These are phyloP conservation scores for Orientallactaga sibirica DNA, from an alignment of 2,797 vertebrate species.

Conservation along the genomic window DNA sequence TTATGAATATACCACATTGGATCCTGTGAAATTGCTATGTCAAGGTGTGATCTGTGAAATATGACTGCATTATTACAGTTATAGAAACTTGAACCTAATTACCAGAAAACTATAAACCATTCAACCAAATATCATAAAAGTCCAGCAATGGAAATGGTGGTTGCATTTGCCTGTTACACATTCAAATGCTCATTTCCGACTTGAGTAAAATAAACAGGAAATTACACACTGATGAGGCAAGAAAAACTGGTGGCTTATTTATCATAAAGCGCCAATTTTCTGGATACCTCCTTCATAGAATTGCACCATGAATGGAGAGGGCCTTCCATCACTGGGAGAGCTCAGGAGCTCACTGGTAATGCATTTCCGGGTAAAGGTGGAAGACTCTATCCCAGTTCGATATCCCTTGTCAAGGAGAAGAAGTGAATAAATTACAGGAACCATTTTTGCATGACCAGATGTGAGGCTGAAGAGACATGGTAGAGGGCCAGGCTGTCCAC, in stretches of 20 bases:
- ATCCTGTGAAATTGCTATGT: not conserved
- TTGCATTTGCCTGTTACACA: not conserved
- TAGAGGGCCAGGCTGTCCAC: not conserved
- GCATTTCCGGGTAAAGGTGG: not conserved
- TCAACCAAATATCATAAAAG: not conserved
- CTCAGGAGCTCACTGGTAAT: not conserved
- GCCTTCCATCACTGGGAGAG: not conserved
- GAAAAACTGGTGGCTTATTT: not conserved
- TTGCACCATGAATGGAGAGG: not conserved
- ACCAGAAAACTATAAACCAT: constrained; percentile 29
- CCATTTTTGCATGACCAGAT: not conserved
- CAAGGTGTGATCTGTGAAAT: constrained; percentile 13
- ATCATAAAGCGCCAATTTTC: not conserved
- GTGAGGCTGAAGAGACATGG: not conserved
- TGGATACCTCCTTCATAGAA: not conserved
- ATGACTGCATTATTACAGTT: not conserved
- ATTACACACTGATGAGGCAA: not conserved
- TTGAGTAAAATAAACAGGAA: constrained; percentile 23
- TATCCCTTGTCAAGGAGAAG: not conserved
- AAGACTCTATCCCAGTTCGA: not conserved
- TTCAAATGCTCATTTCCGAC: not conserved
- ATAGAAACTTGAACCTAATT: not conserved
- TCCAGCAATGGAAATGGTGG: not conserved
- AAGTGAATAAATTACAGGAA: not conserved
- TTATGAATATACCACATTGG: not conserved